These are phyloP conservation scores for Musca domestica DNA, from an alignment of 1,140 invertebrate species.

Conservation along the genomic window DNA sequence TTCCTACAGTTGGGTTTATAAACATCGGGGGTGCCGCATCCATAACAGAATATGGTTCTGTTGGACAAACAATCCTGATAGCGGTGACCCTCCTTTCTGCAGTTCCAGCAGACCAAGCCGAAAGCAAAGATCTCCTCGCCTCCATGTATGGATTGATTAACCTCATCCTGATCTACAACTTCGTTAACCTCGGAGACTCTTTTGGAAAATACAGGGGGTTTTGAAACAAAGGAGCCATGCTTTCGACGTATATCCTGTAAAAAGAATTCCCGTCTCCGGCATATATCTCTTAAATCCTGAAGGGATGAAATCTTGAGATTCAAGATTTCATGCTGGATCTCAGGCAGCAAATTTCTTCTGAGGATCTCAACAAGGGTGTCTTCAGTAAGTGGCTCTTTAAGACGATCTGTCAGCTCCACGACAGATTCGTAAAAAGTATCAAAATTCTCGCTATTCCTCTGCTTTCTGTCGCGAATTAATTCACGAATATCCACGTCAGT, in stretches of 20 bases:
- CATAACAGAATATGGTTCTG: constrained; percentile 13
- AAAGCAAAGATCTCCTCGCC: neutral
- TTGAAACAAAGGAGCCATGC: neutral
- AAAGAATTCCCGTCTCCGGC: neutral
- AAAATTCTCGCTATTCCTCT: neutral
- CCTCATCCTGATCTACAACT: neutral
- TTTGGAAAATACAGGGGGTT: neutral
- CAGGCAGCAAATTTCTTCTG: constrained; percentile 1
- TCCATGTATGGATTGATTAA: neutral
- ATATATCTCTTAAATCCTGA: too few relatives aligned
- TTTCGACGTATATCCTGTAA: neutral
- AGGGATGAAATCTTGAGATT: neutral
- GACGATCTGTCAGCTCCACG: neutral
- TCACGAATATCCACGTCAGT: constrained; percentile 9
- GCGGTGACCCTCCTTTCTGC: constrained; percentile 19
- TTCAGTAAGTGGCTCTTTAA: neutral
- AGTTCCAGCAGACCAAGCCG: constrained; percentile 5
- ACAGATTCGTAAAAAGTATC: constrained; percentile 4
- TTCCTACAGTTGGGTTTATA: constrained; percentile 1
- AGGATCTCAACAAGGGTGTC: neutral
- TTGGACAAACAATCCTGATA: constrained; percentile 21
- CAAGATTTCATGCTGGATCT: constrained; percentile 9
- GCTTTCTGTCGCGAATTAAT: constrained; percentile 9
- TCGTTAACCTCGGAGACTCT: constrained; percentile 1
- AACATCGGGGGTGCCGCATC: neutral